Base-by-base conservation (phyloP, 2,888 invertebrate genomes). In the Ectemnius continuus region DNA sequence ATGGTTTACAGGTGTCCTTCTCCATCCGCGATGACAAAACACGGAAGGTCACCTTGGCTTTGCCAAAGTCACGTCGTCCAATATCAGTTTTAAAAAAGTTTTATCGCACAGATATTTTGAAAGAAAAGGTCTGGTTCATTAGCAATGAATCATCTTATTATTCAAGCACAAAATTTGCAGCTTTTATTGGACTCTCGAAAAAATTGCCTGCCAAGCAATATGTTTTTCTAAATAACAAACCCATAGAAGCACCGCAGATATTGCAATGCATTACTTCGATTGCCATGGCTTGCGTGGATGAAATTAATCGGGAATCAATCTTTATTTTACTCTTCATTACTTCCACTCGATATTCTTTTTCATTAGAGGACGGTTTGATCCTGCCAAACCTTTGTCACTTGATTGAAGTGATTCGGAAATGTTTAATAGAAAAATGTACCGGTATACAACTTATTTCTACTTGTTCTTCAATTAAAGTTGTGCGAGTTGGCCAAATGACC, bases 11-110 rank as follows among this genome's bases (percentile, higher is more conserved):
- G 85, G 89, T 92, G 52, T 95, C 95, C 11, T 92, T 96, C 79
- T 94, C 94, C 73, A 89, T 96, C 63, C 91, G 95, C 80, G 94
- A 96, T 89, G 94, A 96, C 84, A 89, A 91, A 0, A 92, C 90
- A 59, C 93, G 93, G 65, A 92, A 93, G 84, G 91, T 95, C 0
- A 79, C 95, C 26, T 91, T 89, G 36, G 69, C 79, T 66, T 83
- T 90, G 18, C 62, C 69, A n/a, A 88, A 85, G 58, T 76, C 82
- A 3, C 88, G 85, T 16, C 73, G 68, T 26, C 68, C 80, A n/a
- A 65, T 76, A 45, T 47, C 83, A 59, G 74, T 88, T 45, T 70
- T 90, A n/a, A 73, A 79, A 61, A 60, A 73, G 2, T 62, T 87
- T n/a, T 85, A 84, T 26, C 73, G 75, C 6, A 68, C 58, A 56